Percentiles rank a stretch among this genome's conserved stretches.
Evolutionary conservation across 2,113 vertebrate species (phyloP).

Genomic region (Cheilinus undulatus): DNA sequence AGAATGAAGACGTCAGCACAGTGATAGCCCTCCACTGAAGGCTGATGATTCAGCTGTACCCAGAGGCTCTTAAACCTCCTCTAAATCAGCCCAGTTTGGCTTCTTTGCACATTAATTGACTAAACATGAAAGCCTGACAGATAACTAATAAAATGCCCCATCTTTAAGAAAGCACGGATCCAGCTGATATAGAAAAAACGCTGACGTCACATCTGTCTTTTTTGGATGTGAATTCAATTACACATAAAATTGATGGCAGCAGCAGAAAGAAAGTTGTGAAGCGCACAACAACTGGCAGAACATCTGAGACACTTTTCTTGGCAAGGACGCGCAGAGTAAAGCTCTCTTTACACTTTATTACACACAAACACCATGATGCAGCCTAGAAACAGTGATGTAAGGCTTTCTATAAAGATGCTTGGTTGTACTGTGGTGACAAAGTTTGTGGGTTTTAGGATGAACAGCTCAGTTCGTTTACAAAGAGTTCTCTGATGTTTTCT

Average conservation of each 20-base stretch:
- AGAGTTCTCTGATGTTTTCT: neutral
- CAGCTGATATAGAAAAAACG: neutral
- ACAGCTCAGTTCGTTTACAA: neutral
- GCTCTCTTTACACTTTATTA: conserved; percentile 7
- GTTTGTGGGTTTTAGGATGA: neutral
- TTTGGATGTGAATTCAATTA: conserved; percentile 10
- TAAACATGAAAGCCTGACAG: neutral
- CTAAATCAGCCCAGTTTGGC: neutral
- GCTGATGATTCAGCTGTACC: too few relatives aligned
- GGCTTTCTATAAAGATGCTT: conserved; percentile 5
- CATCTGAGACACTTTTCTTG: conserved; percentile 26
- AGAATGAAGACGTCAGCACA: neutral
- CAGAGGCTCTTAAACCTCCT: too few relatives aligned
- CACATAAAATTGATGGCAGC: conserved; percentile 22
- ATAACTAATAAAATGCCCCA: neutral
- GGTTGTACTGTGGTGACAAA: neutral
- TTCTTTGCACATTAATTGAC: neutral
- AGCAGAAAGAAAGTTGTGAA: conserved; percentile 24
- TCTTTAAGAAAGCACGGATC: conserved; percentile 7
- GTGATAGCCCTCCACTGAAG: conserved; percentile 3
- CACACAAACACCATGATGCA: conserved; percentile 1
- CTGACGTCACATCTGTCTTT: neutral
- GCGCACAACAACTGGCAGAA: conserved; percentile 29
- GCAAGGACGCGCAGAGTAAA: conserved; percentile 8
- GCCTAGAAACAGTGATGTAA: conserved; percentile 12